A percentile compares a stretch with the other conserved stretches of the same genome.
phyloP scores from a whole-genome alignment of 1,140 invertebrate genomes.

The Lepidostoma basale region DNA sequence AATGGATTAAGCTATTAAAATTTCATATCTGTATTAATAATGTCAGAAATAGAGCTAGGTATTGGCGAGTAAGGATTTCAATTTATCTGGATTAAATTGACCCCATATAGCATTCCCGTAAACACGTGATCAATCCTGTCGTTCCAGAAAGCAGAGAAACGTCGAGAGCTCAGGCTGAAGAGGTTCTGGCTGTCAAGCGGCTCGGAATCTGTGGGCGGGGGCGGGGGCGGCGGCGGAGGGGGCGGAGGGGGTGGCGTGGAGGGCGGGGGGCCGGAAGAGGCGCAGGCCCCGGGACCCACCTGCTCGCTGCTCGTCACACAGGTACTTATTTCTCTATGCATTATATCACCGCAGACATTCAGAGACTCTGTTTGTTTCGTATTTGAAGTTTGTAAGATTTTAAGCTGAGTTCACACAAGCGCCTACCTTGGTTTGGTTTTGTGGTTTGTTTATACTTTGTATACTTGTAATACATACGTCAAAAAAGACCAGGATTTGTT shows the following conservation, averaged over 20 bases:
- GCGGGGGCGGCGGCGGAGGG: conserved; percentile 36
- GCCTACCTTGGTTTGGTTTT: too few species aligned
- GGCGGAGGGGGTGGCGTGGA: conserved; percentile 23
- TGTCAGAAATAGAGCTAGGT: neutral
- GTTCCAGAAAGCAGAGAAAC: conserved; percentile 58
- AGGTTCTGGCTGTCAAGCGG: conserved; percentile 56
- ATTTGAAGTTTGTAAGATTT: too few species aligned
- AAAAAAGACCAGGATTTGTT: too few species aligned
- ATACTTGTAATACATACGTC: too few species aligned
- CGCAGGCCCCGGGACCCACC: conserved; percentile 36
- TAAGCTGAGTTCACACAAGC: too few species aligned
- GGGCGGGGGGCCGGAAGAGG: conserved; percentile 37
- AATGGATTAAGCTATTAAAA: too few species aligned
- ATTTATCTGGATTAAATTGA: neutral
- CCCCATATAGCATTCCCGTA: neutral
- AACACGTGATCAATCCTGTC: too few species aligned
- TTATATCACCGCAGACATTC: too few species aligned
- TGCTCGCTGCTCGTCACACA: conserved; percentile 46
- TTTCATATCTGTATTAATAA: too few species aligned
- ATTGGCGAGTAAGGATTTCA: neutral
- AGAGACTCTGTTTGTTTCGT: too few species aligned
- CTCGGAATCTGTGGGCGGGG: conserved; percentile 48
- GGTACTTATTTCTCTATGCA: conserved; percentile 29
- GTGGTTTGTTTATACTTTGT: too few species aligned
- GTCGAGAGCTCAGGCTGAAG: conserved; percentile 57